A percentile compares a stretch with the other conserved stretches of the same genome.
phyloP scores from a whole-genome alignment of 2,888 invertebrate species.

The Frankliniella fusca region DNA sequence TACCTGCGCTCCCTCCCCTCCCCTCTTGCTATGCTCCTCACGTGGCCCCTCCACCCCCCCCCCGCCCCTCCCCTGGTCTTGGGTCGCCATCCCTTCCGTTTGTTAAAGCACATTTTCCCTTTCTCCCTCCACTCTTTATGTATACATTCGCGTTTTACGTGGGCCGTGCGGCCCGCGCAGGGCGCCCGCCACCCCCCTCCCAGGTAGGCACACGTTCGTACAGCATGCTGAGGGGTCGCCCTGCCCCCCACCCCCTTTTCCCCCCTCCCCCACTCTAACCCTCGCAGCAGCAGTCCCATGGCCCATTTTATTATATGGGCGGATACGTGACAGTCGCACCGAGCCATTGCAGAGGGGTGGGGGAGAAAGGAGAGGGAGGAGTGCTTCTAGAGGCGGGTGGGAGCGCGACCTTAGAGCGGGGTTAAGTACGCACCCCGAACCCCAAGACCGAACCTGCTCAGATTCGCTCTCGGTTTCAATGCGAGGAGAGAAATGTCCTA shows the following conservation, averaged over 20 bases:
- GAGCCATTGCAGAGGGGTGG: neutral
- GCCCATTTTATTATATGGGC: constrained; percentile 12
- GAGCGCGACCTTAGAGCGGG: too few relatives aligned
- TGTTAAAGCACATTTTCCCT: constrained; percentile 16
- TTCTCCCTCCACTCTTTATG: constrained; percentile 9
- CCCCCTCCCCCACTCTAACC: too few relatives aligned
- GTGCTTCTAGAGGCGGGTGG: neutral
- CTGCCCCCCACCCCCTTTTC: neutral
- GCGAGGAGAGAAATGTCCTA: too few relatives aligned
- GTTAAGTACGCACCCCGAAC: too few relatives aligned
- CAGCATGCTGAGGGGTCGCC: neutral
- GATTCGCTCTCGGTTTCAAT: too few relatives aligned
- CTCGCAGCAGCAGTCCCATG: too few relatives aligned
- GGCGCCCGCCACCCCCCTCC: neutral
- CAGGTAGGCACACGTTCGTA: neutral
- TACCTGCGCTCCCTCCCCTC: neutral
- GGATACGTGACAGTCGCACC: constrained; percentile 14
- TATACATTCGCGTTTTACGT: constrained; percentile 20
- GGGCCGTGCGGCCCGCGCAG: neutral
- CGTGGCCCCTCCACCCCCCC: neutral
- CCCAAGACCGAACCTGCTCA: too few relatives aligned
- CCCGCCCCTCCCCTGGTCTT: neutral
- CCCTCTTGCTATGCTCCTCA: neutral
- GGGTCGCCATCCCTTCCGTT: constrained; percentile 7
- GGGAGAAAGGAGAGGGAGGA: neutral